Evolutionary conservation across 1,140 invertebrate species (phyloP), one percentile per base, ranked within the genome.

Genomic region (Conus ventricosus): DNA sequence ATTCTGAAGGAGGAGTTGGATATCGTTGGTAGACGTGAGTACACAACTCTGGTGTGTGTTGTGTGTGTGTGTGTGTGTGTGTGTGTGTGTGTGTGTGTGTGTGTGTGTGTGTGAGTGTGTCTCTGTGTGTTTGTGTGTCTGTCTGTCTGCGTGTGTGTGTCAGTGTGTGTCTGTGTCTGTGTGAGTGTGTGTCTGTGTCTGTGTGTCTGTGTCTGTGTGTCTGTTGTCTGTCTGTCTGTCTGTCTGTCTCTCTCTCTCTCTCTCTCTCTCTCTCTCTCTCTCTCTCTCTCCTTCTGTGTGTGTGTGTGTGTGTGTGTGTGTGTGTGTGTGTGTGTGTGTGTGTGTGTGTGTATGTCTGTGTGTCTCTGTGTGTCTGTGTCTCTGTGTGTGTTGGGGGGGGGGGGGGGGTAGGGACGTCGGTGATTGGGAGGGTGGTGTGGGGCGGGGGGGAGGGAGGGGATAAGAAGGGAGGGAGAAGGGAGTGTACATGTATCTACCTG

Each of bases 1-100:
- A 39, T 76, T 6, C 25, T 85, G 0, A 23, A 60, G 39, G 71
- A 63, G 84, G 75, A 39, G 23, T 15, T 85, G 25, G 67, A 75
- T 8, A 63, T 85, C 27, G 27, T 63, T 6, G 71, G 84, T 23
- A 71, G 53, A 76, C 15, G 84, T 85, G 84, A 85, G 84, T 83
- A 55, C 53, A 39, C 39, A 3, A 39, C 39, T n/a, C 20, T 17
- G 23, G 78, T 27, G 27, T 51, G 13, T 25, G n/a, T n/a, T n/a
- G 78, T 81, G 78, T 39, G 25, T n/a, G 20, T n/a, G 67, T 20
- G 17, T 20, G 7, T 75, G 17, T 20, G 67, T 25, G 17, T 75
- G 7, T 75, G 67, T 75, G 20, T 25, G n/a, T 20, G 67, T 25
- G 67, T 20, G 20, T 25, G 17, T 20, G 67, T 25, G 67, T 20